Conservation (phyloP, 1,140 invertebrate species). For the Cydia splendana region DNA sequence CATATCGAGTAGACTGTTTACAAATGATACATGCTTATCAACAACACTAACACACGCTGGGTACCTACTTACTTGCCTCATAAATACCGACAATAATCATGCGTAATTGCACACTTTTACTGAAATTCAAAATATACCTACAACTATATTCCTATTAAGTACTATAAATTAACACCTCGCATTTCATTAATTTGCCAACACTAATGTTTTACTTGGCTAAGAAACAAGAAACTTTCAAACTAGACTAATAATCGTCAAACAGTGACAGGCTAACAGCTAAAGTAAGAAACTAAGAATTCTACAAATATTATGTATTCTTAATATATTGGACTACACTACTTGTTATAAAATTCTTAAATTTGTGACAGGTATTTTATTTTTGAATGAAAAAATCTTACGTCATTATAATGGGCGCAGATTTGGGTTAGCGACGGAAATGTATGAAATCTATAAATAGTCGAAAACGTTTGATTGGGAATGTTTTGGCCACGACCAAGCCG, state of each 20-base stretch:
- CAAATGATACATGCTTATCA: conserved; percentile 24
- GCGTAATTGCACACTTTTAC: no score
- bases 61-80: neutral
- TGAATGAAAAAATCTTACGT: neutral
- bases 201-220: neutral
- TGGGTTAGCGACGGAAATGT: conserved; percentile 24
- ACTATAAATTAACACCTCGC: neutral
- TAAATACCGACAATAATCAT: no score
- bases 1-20: conserved; percentile 23
- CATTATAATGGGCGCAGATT: neutral
- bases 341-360: no score
- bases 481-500: conserved; percentile 1
- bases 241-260: neutral
- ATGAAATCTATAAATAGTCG: conserved; percentile 19
- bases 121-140: no score
- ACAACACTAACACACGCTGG: neutral
- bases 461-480: conserved; percentile 24
- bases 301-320: neutral
- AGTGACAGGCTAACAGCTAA: neutral
- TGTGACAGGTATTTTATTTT: neutral
- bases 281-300: neutral
- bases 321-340: no score
- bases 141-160: neutral
- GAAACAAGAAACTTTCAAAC: neutral
- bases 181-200: neutral